Evolutionary conservation across 2,113 vertebrate genomes (phyloP).

Genomic region (Labrus mixtus): DNA sequence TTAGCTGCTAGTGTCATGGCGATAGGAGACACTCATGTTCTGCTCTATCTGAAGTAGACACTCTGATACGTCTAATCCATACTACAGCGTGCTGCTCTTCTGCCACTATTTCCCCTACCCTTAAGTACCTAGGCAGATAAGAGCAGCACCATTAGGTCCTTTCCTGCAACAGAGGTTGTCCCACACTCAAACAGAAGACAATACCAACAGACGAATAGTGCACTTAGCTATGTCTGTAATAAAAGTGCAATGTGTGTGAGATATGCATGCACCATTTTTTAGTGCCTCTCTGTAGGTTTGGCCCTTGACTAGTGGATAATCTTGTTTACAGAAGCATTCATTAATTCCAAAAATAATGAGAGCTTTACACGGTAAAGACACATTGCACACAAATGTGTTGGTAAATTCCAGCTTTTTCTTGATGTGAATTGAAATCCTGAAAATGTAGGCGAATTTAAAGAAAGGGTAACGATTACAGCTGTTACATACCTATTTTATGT

Average conservation of each 20-base stretch:
- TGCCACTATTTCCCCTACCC: conserved; percentile 43
- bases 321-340: conserved; percentile 7
- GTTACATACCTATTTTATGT: not conserved
- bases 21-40: conserved; percentile 58
- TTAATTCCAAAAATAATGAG: conserved; percentile 3
- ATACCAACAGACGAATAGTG: conserved; percentile 46
- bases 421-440: not conserved
- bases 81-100: conserved; percentile 38
- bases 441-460: not conserved
- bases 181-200: conserved; percentile 14
- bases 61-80: conserved; percentile 67
- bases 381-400: not conserved
- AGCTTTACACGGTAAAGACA: not conserved
- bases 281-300: conserved; percentile 17
- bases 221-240: conserved; percentile 16
- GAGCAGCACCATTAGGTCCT: conserved; percentile 49
- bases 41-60: conserved; percentile 55
- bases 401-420: not conserved
- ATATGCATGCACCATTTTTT: conserved; percentile 5
- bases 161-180: conserved; percentile 18
- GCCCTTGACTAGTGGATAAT: conserved; percentile 15
- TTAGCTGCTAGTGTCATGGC: conserved; percentile 37
- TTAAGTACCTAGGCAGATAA: conserved; percentile 64
- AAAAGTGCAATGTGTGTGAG: conserved; percentile 4
- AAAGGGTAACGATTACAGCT: conserved; percentile 7